These are phyloP conservation scores for Hydrolagus affinis DNA, from an alignment of 2,113 vertebrate species.

Conservation along the genomic window DNA sequence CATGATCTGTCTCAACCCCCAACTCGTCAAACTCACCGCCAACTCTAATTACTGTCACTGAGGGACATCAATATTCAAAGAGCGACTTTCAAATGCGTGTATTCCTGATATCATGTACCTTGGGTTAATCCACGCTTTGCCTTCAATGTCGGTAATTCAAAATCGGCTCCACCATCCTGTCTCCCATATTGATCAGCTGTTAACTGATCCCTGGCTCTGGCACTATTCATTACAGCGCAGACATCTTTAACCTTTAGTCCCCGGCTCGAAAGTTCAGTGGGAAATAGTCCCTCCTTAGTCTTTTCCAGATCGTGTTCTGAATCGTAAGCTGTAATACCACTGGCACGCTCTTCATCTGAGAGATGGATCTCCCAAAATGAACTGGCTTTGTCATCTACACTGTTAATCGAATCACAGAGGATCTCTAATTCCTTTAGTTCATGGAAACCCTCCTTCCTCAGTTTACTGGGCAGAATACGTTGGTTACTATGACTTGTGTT, in stretches of 20 bases:
- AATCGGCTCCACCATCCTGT: background rate
- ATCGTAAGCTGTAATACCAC: background rate
- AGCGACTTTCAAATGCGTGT: too few species aligned
- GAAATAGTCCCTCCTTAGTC: background rate
- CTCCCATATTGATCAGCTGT: background rate
- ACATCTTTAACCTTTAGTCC: background rate
- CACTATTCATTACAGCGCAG: background rate
- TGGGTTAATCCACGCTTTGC: background rate
- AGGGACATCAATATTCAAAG: too few species aligned
- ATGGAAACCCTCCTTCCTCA: background rate
- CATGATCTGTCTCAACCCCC: too few species aligned
- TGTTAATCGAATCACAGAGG: background rate
- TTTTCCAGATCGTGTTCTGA: background rate
- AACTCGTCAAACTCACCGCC: too few species aligned
- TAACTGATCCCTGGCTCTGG: background rate
- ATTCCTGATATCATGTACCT: background rate
- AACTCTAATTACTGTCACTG: too few species aligned
- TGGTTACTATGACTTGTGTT: background rate
- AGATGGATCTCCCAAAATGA: slow-evolving; percentile 17
- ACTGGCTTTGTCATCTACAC: background rate
- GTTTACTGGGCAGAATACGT: too few species aligned
- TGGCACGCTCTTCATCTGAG: slow-evolving; percentile 2
- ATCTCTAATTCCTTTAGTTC: background rate
- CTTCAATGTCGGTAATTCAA: background rate
- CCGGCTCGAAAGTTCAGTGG: background rate